Conservation (phyloP, 1,140 invertebrate species). For the Macrotrachela quadricornifera region DNA sequence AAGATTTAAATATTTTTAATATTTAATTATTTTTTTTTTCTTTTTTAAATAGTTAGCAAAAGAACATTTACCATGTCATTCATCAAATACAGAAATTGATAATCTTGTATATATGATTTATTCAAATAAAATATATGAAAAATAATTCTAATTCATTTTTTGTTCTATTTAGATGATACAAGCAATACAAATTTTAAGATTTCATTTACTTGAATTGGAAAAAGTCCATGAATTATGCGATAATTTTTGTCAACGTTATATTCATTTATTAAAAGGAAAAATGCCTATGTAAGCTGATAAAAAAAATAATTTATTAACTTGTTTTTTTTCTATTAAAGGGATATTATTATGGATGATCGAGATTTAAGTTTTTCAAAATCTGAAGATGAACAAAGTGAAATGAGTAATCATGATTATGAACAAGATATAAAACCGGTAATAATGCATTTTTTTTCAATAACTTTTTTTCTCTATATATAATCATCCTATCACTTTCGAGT, state of each 20-base stretch:
- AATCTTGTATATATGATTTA: constrained; percentile 22
- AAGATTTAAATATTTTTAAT: neutral
- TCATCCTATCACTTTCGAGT: too few relatives aligned
- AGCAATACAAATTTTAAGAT: constrained; percentile 98
- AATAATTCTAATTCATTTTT: neutral
- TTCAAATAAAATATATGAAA: neutral
- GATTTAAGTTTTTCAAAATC: too few relatives aligned
- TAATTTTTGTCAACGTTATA: constrained; percentile 99
- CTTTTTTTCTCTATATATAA: too few relatives aligned
- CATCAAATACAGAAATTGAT: constrained; percentile 28
- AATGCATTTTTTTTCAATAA: too few relatives aligned
- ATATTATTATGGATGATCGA: too few relatives aligned
- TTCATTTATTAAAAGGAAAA: constrained; percentile 96
- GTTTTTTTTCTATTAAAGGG: too few relatives aligned
- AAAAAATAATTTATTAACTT: too few relatives aligned
- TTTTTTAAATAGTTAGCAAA: neutral
- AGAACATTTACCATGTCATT: neutral
- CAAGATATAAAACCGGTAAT: too few relatives aligned
- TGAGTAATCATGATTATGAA: too few relatives aligned
- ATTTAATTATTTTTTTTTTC: too few relatives aligned
- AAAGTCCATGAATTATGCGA: constrained; percentile 99
- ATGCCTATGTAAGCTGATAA: constrained; percentile 69
- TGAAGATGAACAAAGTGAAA: too few relatives aligned
- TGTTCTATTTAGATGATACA: constrained; percentile 63
- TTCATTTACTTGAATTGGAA: constrained; percentile 99